A percentile compares a stretch with the other conserved stretches of the same genome.
These are phyloP conservation scores for Falco columbarius DNA, from an alignment of 2,797 vertebrate genomes.

Conservation along the genomic window DNA sequence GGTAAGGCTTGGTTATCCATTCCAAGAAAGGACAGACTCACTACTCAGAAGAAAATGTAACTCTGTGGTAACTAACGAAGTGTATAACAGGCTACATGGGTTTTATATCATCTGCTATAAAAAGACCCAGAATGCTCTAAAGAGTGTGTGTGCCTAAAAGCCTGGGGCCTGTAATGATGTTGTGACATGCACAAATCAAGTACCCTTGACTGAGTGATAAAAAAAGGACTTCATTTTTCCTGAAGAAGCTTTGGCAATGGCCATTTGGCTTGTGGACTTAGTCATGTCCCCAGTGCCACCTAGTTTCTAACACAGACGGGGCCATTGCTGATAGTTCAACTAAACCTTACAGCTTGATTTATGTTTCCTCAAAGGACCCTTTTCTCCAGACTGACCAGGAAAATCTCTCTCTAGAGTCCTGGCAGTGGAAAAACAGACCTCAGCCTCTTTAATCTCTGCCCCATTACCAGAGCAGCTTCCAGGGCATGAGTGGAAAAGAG, in stretches of 20 bases:
- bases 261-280: not conserved
- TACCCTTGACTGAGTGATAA: not conserved
- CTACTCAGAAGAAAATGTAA: not conserved
- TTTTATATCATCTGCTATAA: slow-evolving; percentile 26
- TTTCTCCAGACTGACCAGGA: not conserved
- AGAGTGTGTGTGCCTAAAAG: not conserved
- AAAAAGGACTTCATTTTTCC: not conserved
- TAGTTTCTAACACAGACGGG: not conserved
- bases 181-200: not conserved
- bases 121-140: not conserved
- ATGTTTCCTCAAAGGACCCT: not conserved
- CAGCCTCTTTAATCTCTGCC: not conserved
- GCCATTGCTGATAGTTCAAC: not conserved
- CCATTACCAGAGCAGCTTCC: not conserved
- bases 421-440: not conserved
- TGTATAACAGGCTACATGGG: not conserved
- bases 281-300: not conserved
- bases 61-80: not conserved
- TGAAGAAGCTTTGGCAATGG: not conserved
- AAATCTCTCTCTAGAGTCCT: not conserved
- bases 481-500: not conserved
- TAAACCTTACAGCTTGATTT: not conserved
- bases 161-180: not conserved
- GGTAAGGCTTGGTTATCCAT: not conserved
- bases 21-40: not conserved